Evolutionary conservation across 2,888 invertebrate species (phyloP), one percentile per base, ranked within the genome.

Genomic region (Agapostemon virescens): DNA sequence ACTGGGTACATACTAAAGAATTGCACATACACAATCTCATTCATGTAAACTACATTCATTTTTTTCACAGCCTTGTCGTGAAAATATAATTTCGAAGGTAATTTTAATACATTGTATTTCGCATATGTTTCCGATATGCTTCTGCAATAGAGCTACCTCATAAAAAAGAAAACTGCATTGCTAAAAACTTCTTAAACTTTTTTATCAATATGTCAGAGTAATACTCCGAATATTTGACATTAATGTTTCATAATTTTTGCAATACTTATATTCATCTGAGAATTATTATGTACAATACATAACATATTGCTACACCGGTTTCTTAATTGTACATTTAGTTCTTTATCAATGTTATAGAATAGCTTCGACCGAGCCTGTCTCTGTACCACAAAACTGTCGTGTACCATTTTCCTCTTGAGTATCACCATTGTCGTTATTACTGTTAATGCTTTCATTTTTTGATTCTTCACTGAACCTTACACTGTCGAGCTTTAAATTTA

Each of bases 11-110:
- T 84, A 85, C 81, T 84, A 74, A 80, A 79, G 66, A 87, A 89
- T 89, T 89, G 89, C 89, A 89, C 89, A 85, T 81, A 77, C 73
- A 76, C 68, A 82, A 76, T 58, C 45, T 83, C 55, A 81, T 81
- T 74, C 70, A 69, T 79, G 72, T 76, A 83, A 71, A 74, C 77
- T 78, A 78, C 70, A 55, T 42, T 79, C 23, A 77, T 61, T 68
- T 79, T 70, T 85, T 86, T 87, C 89, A 89, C 90, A 90, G 89
- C 88, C 89, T 84, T 75, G 33, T 86, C 75, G 84, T 88, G 86
- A 88, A 89, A 87, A 84, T 82, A 85, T 80, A 79, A 85, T 85
- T 74, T 77, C 38, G 69, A 79, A 69, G 70, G 70, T 80, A 69
- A 76, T 79, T 64, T 74, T 70, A 68, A 69, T 79, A 77, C 64